Evolutionary conservation across 2,113 vertebrate species (phyloP).

Genomic region (Leptosomus discolor): DNA sequence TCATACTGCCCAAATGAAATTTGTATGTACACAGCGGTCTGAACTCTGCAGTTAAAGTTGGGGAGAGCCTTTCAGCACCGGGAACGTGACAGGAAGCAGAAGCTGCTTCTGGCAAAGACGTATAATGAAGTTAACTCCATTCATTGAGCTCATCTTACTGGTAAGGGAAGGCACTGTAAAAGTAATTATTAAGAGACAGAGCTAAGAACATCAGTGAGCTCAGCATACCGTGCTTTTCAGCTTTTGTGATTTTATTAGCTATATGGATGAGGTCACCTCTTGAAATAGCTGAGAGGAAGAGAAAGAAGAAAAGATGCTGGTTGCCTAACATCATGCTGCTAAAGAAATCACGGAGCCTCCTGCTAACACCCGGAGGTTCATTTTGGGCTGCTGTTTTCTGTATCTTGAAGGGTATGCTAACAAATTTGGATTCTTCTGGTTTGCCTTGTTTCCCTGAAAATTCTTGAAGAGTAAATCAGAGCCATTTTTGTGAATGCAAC

Average conservation of each 20-base stretch:
- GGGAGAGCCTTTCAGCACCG: neutral
- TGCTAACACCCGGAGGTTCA: neutral
- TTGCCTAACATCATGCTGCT: neutral
- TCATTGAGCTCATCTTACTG: neutral
- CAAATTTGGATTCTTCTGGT: neutral
- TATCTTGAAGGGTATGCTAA: neutral
- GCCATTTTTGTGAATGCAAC: neutral
- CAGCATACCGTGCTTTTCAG: neutral
- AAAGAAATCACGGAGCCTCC: neutral
- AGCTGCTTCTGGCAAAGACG: neutral
- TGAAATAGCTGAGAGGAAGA: slow-evolving; percentile 9
- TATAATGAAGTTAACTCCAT: slow-evolving; percentile 16
- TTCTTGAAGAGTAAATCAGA: neutral
- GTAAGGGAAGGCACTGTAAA: neutral
- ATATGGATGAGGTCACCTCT: neutral
- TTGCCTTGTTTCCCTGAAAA: neutral
- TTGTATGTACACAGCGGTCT: neutral
- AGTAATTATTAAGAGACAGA: neutral
- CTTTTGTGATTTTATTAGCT: slow-evolving; percentile 26
- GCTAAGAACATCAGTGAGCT: neutral
- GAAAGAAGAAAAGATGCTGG: neutral
- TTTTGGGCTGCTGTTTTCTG: neutral
- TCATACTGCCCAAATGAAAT: neutral
- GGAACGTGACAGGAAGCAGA: slow-evolving; percentile 16
- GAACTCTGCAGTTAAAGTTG: neutral